A percentile compares a stretch with the other conserved stretches of the same genome.
These are phyloP conservation scores for Eurytoma californica DNA, from an alignment of 2,888 invertebrate genomes.

Conservation along the genomic window DNA sequence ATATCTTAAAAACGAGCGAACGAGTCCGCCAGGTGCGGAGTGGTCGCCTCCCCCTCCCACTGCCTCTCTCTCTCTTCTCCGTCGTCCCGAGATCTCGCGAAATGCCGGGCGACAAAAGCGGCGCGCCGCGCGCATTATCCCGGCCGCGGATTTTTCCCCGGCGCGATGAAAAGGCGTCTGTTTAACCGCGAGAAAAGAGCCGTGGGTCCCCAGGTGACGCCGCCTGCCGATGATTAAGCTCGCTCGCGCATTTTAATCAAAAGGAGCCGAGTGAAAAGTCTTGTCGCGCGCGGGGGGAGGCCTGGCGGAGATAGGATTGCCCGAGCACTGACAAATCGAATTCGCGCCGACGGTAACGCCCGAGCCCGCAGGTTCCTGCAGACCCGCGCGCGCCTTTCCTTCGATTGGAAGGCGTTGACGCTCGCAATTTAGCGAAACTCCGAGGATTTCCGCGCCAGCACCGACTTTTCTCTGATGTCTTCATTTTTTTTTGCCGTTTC, in stretches of 20 bases:
- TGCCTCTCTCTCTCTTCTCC: constrained; percentile 49
- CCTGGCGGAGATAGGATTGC: constrained; percentile 69
- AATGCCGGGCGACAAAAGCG: constrained; percentile 64
- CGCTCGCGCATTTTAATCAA: constrained; percentile 73
- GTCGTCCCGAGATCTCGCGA: constrained; percentile 48
- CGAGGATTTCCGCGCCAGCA: too few relatives aligned
- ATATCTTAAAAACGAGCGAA: constrained; percentile 72
- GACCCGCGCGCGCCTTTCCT: not conserved
- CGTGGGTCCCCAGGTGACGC: constrained; percentile 71
- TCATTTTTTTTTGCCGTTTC: too few relatives aligned
- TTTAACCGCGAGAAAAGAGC: constrained; percentile 37
- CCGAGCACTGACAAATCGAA: constrained; percentile 72
- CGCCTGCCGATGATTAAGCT: constrained; percentile 71
- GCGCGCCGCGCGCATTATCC: constrained; percentile 69
- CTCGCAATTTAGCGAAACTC: too few relatives aligned
- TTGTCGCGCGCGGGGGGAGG: constrained; percentile 63
- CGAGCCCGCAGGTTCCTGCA: not conserved
- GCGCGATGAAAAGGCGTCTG: constrained; percentile 46
- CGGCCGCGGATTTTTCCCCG: constrained; percentile 63
- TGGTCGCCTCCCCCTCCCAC: not conserved
- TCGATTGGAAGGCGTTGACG: too few relatives aligned
- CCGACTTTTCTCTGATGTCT: too few relatives aligned
- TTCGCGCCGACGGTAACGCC: constrained; percentile 56
- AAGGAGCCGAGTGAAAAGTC: constrained; percentile 72
- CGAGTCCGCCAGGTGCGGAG: constrained; percentile 42